These are phyloP conservation scores for Catalaphyllia jardinei DNA, from an alignment of 64 coral and sea anemone species.

Conservation along the genomic window DNA sequence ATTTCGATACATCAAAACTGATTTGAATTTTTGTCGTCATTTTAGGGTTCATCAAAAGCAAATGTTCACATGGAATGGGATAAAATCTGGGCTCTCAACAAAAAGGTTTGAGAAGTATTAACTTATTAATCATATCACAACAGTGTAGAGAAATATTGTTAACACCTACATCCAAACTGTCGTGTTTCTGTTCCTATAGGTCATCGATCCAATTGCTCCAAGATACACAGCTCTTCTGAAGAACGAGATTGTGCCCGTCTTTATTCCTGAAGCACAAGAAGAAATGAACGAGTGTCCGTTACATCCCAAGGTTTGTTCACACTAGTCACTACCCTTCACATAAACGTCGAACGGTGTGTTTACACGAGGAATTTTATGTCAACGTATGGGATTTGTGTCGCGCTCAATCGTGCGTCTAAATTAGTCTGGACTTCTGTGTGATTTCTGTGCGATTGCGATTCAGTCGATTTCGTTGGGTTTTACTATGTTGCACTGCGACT, in stretches of 20 bases:
- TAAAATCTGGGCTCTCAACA: constrained; percentile 98
- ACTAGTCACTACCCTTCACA: too few species aligned
- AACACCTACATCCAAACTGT: background rate
- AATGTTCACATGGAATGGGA: constrained; percentile 99
- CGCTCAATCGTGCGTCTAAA: too few species aligned
- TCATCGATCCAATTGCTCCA: constrained; percentile 94
- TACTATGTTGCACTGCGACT: too few species aligned
- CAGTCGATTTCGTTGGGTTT: too few species aligned
- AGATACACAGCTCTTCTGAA: constrained; percentile 94
- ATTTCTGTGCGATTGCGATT: too few species aligned
- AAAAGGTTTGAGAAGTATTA: constrained; percentile 62
- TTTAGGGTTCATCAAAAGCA: constrained; percentile 89
- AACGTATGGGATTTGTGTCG: background rate
- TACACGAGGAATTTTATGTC: background rate
- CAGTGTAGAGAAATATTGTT: background rate
- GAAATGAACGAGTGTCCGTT: constrained; percentile 69
- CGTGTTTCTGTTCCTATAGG: constrained; percentile 38
- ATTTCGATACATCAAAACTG: too few species aligned
- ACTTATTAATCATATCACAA: background rate
- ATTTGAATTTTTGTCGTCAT: background rate
- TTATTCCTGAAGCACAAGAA: constrained; percentile 63
- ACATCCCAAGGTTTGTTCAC: constrained; percentile 81
- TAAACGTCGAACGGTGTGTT: background rate
- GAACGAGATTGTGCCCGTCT: constrained; percentile 55
- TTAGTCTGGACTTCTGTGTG: too few species aligned